Evolutionary conservation across 2,113 vertebrate species (phyloP), one percentile per base, ranked within the genome.

Genomic region (Malurus melanocephalus): DNA sequence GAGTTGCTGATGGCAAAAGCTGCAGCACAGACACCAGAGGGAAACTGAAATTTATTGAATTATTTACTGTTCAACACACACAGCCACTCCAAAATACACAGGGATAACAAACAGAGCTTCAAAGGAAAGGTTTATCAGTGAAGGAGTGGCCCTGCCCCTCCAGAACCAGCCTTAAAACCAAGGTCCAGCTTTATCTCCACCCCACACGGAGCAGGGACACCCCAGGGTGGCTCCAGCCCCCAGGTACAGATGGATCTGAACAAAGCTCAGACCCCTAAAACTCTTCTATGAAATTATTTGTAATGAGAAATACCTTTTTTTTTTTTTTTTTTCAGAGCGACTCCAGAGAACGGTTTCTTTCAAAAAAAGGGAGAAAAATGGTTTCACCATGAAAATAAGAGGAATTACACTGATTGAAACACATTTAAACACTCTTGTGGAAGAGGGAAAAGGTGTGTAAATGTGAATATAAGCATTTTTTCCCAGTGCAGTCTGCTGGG

Each of bases 121-220:
- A 38, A 38, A 38, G 38, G 38, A 38, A 38, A 38, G 38, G 38
- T 38, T 38, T 38, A 38, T 38, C 38, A 38, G 38, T 38, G 38
- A 38, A 38, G 11, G 38, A 38, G 38, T 38, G 38, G 60, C 77
- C 85, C 30, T 21, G 43, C 77, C 69, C 20, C 74, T 74, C 78
- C 27, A 52, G 53, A 90, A 53, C 5, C 80, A 71, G 72, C 45
- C 79, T 89, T 81, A 65, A 49, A 38, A 38, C 38, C 38, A 33
- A 21, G 6, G 33, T 26, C 55, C 76, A 89, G 0, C 42, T 55
- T 80, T 79, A 80, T 72, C 82, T 88, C 6, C 85, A 62, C 59
- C 71, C 69, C 84, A 82, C 55, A 20, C 2, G 3, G 35, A 1
- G 2, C 62, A 45, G 9, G 0, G 73, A 6, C 35, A 0, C 0